Evolutionary conservation across 2,797 vertebrate genomes (phyloP).

Genomic region (Rallus crepitans): DNA sequence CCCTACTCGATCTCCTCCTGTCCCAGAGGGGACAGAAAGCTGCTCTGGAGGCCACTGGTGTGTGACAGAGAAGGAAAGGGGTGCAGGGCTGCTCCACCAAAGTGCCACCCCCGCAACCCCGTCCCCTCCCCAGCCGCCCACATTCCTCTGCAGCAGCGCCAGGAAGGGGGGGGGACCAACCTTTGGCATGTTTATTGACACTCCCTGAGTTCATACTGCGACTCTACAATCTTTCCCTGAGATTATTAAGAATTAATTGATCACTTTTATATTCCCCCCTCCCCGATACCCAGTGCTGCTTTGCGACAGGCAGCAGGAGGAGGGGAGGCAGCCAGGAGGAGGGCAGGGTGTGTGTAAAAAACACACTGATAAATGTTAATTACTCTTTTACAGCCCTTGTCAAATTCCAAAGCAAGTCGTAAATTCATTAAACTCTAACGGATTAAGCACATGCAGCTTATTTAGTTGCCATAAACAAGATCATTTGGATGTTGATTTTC

Average conservation of each 20-base stretch:
- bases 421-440: slow-evolving; percentile 97
- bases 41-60: background rate
- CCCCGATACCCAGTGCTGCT: slow-evolving; percentile 73
- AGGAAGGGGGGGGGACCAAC: slow-evolving; percentile 55
- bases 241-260: slow-evolving; percentile 89
- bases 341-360: slow-evolving; percentile 74
- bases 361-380: slow-evolving; percentile 89
- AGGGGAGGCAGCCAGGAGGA: slow-evolving; percentile 53
- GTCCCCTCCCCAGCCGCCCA: background rate
- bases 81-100: background rate
- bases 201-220: slow-evolving; percentile 89
- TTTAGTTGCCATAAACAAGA: slow-evolving; percentile 97
- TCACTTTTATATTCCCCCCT: slow-evolving; percentile 84
- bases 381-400: slow-evolving; percentile 88
- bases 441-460: slow-evolving; percentile 92
- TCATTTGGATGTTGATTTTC: slow-evolving; percentile 87
- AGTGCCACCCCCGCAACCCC: background rate
- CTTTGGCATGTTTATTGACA: slow-evolving; percentile 91
- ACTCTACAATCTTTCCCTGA: slow-evolving; percentile 83
- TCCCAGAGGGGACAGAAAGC: background rate
- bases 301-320: slow-evolving; percentile 29
- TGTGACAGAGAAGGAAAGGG: background rate
- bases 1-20: background rate
- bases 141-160: slow-evolving; percentile 41
- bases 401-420: slow-evolving; percentile 92